Evolutionary conservation across 2,113 vertebrate genomes (phyloP).

Genomic region (Equus quagga): DNA sequence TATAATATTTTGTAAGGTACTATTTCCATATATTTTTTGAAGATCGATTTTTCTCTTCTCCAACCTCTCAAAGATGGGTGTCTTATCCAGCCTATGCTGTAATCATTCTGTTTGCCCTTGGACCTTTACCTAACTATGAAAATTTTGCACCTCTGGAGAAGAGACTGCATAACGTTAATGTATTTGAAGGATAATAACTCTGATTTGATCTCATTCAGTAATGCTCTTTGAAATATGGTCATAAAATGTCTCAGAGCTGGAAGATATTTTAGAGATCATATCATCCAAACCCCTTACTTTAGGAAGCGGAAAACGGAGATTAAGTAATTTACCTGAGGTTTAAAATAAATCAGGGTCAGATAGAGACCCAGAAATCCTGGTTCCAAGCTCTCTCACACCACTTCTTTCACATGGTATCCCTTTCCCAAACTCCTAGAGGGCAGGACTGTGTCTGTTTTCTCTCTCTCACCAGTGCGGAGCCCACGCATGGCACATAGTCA

Average conservation of each 20-base stretch:
- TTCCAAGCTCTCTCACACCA: not conserved
- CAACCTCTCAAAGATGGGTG: constrained; percentile 18
- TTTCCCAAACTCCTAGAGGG: not conserved
- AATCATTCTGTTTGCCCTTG: constrained; percentile 69
- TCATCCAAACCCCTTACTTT: constrained; percentile 42
- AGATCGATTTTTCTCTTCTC: constrained; percentile 61
- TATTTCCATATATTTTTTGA: constrained; percentile 38
- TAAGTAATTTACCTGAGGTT: constrained; percentile 62
- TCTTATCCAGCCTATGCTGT: constrained; percentile 45
- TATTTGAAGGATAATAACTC: constrained; percentile 78
- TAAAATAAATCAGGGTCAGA: constrained; percentile 49
- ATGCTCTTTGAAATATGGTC: constrained; percentile 63
- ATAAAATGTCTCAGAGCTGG: constrained; percentile 8
- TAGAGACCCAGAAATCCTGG: constrained; percentile 9
- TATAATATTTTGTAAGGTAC: not conserved
- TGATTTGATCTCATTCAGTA: constrained; percentile 73
- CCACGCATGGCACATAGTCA: not conserved
- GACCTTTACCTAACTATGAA: constrained; percentile 74
- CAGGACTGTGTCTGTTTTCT: not conserved
- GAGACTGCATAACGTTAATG: constrained; percentile 72
- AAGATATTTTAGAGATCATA: constrained; percentile 37
- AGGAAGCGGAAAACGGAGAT: constrained; percentile 29
- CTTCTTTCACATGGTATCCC: not conserved
- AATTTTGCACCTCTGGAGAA: constrained; percentile 66
- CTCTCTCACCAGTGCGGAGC: not conserved